These are phyloP conservation scores for Troides oblongomaculatus DNA, from an alignment of 2,888 invertebrate genomes.

Conservation along the genomic window DNA sequence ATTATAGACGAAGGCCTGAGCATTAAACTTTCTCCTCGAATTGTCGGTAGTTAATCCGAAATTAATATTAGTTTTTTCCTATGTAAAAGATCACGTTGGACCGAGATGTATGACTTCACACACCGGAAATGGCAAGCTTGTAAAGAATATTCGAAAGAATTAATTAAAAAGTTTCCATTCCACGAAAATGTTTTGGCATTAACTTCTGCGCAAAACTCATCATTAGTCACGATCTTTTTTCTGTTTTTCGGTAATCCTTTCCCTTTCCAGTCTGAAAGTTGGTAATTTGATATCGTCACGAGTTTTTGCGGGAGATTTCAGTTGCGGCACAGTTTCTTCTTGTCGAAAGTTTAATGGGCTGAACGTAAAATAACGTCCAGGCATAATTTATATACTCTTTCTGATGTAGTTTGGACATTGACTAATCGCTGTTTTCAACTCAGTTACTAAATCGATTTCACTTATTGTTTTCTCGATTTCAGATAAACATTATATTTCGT, in stretches of 20 bases:
- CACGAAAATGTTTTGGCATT: not conserved
- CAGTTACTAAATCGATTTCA: not conserved
- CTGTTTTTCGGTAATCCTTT: slow-evolving; percentile 7
- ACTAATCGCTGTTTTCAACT: slow-evolving; percentile 9
- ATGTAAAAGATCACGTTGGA: too few species aligned
- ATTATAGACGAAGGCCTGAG: too few species aligned
- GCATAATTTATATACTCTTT: slow-evolving; percentile 15
- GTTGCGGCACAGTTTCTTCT: slow-evolving; percentile 15
- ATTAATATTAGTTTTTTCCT: too few species aligned
- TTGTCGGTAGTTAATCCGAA: too few species aligned
- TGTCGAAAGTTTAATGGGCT: slow-evolving; percentile 20
- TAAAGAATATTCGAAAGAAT: too few species aligned
- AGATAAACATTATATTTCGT: not conserved
- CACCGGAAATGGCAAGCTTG: too few species aligned
- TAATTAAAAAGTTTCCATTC: too few species aligned
- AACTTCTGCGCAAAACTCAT: not conserved
- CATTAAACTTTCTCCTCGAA: too few species aligned
- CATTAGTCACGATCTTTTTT: not conserved
- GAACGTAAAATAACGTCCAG: slow-evolving; percentile 4
- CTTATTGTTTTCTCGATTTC: slow-evolving; percentile 1
- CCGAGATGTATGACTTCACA: too few species aligned
- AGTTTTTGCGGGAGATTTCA: slow-evolving; percentile 14
- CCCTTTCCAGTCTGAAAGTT: slow-evolving; percentile 7
- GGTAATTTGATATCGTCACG: slow-evolving; percentile 14
- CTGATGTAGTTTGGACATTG: slow-evolving; percentile 23